A percentile compares a stretch with the other conserved stretches of the same genome.
Evolutionary conservation across 1,140 invertebrate species (phyloP).

Genomic region (Lordiphosa stackelbergi): DNA sequence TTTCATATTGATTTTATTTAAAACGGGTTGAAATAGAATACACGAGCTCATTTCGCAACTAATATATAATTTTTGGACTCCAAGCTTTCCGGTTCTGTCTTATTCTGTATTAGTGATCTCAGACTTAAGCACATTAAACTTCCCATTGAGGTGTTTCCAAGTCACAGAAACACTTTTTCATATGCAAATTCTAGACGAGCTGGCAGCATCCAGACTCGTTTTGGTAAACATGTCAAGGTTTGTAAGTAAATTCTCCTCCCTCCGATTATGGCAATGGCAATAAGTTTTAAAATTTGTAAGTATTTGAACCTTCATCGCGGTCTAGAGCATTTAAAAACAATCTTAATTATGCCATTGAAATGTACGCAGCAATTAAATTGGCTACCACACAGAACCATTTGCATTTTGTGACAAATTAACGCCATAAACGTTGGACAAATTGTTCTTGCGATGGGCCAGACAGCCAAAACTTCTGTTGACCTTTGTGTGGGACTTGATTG

Average conservation of each 20-base stretch:
- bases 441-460: constrained; percentile 53
- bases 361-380: constrained; percentile 20
- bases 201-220: constrained; percentile 2
- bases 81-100: constrained; percentile 5
- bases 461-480: constrained; percentile 36
- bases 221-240: constrained; percentile 9
- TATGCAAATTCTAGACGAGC: constrained; percentile 5
- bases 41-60: neutral
- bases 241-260: neutral
- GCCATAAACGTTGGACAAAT: constrained; percentile 39
- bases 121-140: neutral
- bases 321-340: constrained; percentile 31
- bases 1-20: too few species aligned
- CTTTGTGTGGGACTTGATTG: constrained; percentile 49
- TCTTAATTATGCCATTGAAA: constrained; percentile 56
- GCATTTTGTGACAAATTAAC: constrained; percentile 54
- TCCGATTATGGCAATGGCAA: constrained; percentile 4
- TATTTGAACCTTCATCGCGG: constrained; percentile 19
- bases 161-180: constrained; percentile 2
- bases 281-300: constrained; percentile 2
- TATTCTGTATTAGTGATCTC: constrained; percentile 6
- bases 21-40: neutral
- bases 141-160: constrained; percentile 7
- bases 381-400: constrained; percentile 50
- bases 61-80: neutral